Evolutionary conservation across 1,140 invertebrate genomes (phyloP).

Genomic region (Formica selysi): DNA sequence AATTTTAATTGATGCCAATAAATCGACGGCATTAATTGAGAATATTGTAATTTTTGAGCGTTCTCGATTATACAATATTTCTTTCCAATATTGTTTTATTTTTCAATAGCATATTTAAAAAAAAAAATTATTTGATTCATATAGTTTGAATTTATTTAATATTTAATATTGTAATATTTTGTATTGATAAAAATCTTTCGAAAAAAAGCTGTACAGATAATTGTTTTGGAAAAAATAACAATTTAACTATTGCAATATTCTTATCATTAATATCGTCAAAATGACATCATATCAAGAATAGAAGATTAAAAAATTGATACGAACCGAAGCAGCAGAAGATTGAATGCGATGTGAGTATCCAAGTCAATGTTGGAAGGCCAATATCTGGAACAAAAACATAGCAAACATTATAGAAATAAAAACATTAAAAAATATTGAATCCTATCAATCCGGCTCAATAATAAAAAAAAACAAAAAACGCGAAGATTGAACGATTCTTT

Average conservation of each 20-base stretch:
- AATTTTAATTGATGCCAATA: background rate
- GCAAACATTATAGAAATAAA: background rate
- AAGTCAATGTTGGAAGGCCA: background rate
- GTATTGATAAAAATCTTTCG: background rate
- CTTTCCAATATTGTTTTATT: background rate
- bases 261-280: background rate
- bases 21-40: background rate
- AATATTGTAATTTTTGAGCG: background rate
- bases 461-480: background rate
- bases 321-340: background rate
- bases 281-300: background rate
- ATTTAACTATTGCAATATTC: background rate
- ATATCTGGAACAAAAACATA: slow-evolving; percentile 25
- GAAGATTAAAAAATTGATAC: slow-evolving; percentile 13
- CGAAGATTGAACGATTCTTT: background rate
- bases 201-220: too few species aligned
- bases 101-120: background rate
- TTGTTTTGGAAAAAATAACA: background rate
- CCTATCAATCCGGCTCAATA: background rate
- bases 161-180: background rate
- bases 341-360: background rate
- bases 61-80: background rate
- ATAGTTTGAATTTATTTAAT: background rate
- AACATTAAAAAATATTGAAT: background rate
- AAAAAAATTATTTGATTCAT: too few species aligned